Percentiles rank a stretch among this genome's conserved stretches.
phyloP scores from a whole-genome alignment of 1,140 invertebrate genomes.

The Halesus radiatus region DNA sequence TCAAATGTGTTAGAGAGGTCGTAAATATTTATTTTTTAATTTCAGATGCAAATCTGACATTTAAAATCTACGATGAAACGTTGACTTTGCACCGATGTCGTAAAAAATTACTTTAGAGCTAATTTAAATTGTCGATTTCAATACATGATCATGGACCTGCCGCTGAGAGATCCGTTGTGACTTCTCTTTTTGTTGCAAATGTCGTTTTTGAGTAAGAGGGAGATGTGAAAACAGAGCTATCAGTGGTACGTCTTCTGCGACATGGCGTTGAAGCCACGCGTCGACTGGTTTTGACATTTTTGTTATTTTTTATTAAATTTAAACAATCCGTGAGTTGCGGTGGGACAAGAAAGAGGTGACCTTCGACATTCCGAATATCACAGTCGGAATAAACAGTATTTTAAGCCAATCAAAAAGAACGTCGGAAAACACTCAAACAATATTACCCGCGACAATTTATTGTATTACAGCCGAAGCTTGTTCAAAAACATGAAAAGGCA shows the following conservation, averaged over 20 bases:
- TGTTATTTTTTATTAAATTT: not conserved
- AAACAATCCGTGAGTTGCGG: not conserved
- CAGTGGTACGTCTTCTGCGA: not conserved
- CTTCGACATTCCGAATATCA: no score
- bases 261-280: not conserved
- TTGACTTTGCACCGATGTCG: not conserved
- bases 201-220: no score
- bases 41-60: constrained; percentile 21
- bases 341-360: not conserved
- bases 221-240: no score
- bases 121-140: not conserved
- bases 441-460: no score
- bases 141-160: not conserved
- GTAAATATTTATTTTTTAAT: not conserved
- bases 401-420: not conserved
- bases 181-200: no score
- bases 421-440: not conserved
- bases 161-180: no score
- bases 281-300: not conserved
- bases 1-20: not conserved
- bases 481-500: no score
- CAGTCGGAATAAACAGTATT: no score
- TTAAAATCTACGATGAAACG: not conserved
- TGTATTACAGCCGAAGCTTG: no score
- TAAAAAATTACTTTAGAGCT: constrained; percentile 3